phyloP scores from a whole-genome alignment of 1,140 invertebrate species.

The Andrena cerasifolii region DNA sequence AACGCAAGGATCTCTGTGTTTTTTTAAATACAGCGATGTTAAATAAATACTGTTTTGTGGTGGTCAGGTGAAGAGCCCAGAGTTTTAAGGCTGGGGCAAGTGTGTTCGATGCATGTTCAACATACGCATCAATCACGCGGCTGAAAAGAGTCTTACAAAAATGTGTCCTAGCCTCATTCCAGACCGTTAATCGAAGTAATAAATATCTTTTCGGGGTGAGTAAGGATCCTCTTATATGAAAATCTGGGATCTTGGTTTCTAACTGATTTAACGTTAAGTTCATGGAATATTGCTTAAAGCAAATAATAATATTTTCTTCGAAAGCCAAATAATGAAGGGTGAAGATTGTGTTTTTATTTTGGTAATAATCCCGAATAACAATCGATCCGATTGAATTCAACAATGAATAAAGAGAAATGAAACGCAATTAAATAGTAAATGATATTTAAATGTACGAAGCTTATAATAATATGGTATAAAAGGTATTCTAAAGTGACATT shows the following conservation, averaged over 20 bases:
- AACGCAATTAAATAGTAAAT: too few species aligned
- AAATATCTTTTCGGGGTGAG: slow-evolving; percentile 43
- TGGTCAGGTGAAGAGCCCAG: background rate
- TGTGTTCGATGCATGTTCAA: background rate
- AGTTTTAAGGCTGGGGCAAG: background rate
- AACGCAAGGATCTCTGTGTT: background rate
- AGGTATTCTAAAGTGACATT: too few species aligned
- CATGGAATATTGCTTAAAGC: background rate
- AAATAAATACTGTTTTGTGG: slow-evolving; percentile 8
- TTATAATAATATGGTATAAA: background rate
- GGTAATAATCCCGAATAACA: background rate
- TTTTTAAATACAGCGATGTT: background rate
- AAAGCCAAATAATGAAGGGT: background rate
- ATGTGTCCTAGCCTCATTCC: slow-evolving; percentile 65
- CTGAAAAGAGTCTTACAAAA: slow-evolving; percentile 65
- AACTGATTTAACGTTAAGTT: background rate
- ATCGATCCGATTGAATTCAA: background rate
- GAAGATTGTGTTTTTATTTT: background rate
- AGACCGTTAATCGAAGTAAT: slow-evolving; percentile 45
- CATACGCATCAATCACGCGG: slow-evolving; percentile 41
- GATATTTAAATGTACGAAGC: background rate
- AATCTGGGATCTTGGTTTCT: background rate
- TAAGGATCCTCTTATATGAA: background rate
- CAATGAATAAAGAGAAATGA: background rate
- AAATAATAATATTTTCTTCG: background rate